phyloP scores from a whole-genome alignment of 2,797 vertebrate genomes.

The Sorex maritimensis region DNA sequence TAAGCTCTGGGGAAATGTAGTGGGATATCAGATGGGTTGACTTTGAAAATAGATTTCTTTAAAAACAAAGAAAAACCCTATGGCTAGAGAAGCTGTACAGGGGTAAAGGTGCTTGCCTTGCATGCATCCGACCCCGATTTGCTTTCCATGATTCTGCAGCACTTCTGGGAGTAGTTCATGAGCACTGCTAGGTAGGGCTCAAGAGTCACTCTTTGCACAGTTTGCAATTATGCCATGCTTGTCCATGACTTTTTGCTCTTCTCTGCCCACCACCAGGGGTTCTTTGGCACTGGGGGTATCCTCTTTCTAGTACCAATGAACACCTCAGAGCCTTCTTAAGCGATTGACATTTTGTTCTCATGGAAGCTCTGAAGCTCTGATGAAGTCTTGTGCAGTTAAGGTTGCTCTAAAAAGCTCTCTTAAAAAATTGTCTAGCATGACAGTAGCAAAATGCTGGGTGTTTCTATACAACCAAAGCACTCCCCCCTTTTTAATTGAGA shows the following conservation, averaged over 20 bases:
- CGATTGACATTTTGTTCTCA: not conserved
- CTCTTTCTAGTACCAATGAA: not conserved
- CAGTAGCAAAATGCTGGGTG: not conserved
- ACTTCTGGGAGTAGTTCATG: too few relatives aligned
- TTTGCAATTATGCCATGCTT: not conserved
- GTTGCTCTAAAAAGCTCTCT: not conserved
- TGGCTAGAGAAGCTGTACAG: too few relatives aligned
- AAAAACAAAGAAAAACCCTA: too few relatives aligned
- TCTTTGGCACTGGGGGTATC: not conserved
- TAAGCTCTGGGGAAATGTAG: not conserved
- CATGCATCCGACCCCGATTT: too few relatives aligned
- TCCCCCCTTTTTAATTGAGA: not conserved
- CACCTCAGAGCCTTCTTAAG: not conserved
- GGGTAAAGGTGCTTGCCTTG: too few relatives aligned
- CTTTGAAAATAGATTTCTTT: conserved; percentile 34
- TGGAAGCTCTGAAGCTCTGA: not conserved
- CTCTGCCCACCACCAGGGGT: accelerated
- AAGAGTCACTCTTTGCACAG: not conserved
- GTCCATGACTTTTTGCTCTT: not conserved
- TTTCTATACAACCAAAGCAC: not conserved
- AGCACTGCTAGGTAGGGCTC: too few relatives aligned
- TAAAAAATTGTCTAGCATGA: not conserved
- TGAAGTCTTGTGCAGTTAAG: not conserved
- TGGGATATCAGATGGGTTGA: not conserved
- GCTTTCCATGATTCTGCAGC: too few relatives aligned